Evolutionary conservation across 2,797 vertebrate species (phyloP), one percentile per base, ranked within the genome.

Genomic region (Cephalopachus bancanus): DNA sequence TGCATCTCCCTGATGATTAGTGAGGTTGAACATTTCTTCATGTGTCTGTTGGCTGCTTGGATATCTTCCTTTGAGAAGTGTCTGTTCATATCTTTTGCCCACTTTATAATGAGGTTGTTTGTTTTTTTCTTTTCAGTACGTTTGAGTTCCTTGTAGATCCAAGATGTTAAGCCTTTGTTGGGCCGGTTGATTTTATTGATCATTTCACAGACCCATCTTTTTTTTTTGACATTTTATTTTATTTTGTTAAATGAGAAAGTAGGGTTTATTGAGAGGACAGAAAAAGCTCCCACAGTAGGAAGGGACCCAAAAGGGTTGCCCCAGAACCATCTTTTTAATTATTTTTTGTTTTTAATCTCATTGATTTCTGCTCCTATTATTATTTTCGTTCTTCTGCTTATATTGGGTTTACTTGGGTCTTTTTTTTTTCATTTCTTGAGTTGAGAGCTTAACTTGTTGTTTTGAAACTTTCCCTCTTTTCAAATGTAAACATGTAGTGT

Each of bases 371-470:
- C 44, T 74, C 14, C 75, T 44, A 7, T 75, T 84, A 57, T 64
- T 92, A 57, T 37, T 84, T 57, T 28, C 30, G 4, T 57, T 33
- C 53, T 75, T 91, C 37, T 79, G 53, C 76, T 93, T 74, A 20
- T 69, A 84, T 74, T n/a, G 19, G 57, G 69, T 81, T 93, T 62
- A 84, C 69, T 94, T 94, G 69, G 64, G 11, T 87, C n/a, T 11
- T 80, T 26, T 83, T 91, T 78, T 83, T 69, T 16, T 90, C 33
- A 10, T 90, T 90, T 90, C 53, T 81, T 75, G 67, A 74, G 28
- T 90, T 90, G 30, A 55, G 12, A 83, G 22, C 69, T 75, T 83
- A 79, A 53, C 30, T 84, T 84, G 60, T 60, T 94, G 71, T 44
- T 76, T 83, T 83, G 60, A 81, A 51, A 74, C 20, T 37, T 65